phyloP scores from a whole-genome alignment of 1,140 invertebrate genomes.

The Apis laboriosa region DNA sequence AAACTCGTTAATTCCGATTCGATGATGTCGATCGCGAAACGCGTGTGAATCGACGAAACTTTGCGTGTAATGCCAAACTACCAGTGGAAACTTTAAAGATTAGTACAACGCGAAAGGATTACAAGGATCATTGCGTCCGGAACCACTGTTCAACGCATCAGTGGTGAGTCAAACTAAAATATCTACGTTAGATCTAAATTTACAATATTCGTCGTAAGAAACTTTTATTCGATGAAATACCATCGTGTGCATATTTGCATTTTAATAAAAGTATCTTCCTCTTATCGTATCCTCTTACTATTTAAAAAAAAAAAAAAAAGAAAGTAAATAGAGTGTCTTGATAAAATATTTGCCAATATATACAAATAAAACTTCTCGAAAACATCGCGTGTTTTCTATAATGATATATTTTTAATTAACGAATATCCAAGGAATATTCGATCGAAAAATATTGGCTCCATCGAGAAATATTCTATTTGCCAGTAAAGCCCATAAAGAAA shows the following conservation, averaged over 20 bases:
- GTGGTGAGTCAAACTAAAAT: not conserved
- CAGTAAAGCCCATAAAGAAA: not conserved
- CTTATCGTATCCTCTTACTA: too few species aligned
- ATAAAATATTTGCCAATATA: not conserved
- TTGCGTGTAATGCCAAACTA: constrained; percentile 17
- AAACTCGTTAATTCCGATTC: constrained; percentile 7
- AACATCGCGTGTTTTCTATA: not conserved
- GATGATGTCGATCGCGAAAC: not conserved
- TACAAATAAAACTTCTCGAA: not conserved
- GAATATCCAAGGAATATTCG: not conserved
- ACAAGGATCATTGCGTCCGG: constrained; percentile 12
- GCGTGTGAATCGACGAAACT: constrained; percentile 39
- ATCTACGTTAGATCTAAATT: not conserved
- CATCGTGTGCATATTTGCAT: too few species aligned
- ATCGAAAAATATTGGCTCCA: not conserved
- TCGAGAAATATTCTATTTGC: not conserved
- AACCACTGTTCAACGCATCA: not conserved
- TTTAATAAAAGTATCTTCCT: too few species aligned
- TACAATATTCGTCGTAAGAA: too few species aligned
- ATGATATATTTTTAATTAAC: not conserved
- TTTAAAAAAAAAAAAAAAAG: too few species aligned
- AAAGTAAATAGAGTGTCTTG: too few species aligned
- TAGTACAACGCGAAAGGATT: constrained; percentile 41
- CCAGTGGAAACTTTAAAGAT: constrained; percentile 24
- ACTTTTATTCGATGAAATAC: too few species aligned